Conservation (phyloP, 2,113 vertebrate species). For the Cyanoramphus novaezelandiae region DNA sequence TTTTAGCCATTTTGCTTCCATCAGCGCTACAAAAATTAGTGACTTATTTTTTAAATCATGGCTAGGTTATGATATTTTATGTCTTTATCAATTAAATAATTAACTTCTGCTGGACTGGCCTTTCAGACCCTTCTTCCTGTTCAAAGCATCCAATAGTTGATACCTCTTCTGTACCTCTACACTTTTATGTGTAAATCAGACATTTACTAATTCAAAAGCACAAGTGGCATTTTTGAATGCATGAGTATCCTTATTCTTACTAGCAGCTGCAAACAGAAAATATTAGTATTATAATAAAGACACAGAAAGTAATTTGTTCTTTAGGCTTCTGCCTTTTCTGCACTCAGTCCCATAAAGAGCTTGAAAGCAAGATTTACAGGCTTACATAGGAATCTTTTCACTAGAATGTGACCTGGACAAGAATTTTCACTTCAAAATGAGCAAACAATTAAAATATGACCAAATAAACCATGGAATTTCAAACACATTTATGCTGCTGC, state of each 20-base stretch:
- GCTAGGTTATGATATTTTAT: neutral
- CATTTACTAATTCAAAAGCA: neutral
- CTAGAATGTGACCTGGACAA: neutral
- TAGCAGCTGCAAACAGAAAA: neutral
- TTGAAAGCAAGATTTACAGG: neutral
- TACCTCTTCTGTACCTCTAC: neutral
- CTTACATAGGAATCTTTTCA: neutral
- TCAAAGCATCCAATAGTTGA: neutral
- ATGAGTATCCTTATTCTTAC: neutral
- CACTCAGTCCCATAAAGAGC: neutral
- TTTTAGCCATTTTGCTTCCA: neutral
- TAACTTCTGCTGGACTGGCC: neutral
- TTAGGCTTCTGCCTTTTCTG: neutral
- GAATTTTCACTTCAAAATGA: neutral
- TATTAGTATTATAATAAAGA: fast-evolving
- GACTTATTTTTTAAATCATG: neutral
- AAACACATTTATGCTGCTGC: fast-evolving
- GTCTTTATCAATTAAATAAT: conserved; percentile 9
- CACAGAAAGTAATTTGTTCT: neutral
- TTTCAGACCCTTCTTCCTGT: neutral
- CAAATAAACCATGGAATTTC: neutral
- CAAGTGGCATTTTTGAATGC: neutral
- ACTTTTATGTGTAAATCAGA: neutral
- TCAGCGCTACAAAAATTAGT: neutral
- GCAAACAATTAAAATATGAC: neutral